phyloP scores from a whole-genome alignment of 2,797 vertebrate genomes.

The Knipowitschia caucasica region DNA sequence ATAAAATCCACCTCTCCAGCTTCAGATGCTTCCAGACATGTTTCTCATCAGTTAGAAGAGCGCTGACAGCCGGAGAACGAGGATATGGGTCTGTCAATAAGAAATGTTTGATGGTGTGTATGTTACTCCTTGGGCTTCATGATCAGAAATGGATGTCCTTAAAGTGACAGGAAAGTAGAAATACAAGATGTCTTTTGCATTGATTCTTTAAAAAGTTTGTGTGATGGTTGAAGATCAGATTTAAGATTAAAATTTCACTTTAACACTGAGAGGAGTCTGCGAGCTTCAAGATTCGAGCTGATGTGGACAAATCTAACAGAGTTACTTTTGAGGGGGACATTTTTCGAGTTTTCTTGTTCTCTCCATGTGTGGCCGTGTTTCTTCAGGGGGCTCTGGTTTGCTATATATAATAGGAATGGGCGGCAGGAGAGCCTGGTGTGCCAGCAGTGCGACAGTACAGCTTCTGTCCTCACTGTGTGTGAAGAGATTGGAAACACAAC shows the following conservation, averaged over 20 bases:
- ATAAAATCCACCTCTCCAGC: neutral
- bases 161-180: constrained; percentile 8
- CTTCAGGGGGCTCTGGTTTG: no score
- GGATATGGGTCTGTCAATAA: constrained; percentile 11
- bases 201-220: neutral
- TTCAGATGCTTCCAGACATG: neutral
- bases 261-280: neutral
- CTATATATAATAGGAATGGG: no score
- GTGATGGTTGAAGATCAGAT: constrained; percentile 3
- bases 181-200: constrained; percentile 10
- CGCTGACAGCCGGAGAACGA: constrained; percentile 4
- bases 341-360: no score
- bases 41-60: constrained; percentile 7
- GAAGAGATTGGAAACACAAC: no score
- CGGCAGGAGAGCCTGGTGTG: no score
- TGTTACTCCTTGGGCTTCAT: constrained; percentile 1
- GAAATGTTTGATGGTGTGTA: neutral
- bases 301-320: neutral
- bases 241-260: neutral
- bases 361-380: no score
- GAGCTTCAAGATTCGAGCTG: neutral
- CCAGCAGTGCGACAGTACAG: no score
- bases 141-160: constrained; percentile 14
- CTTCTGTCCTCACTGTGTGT: no score
- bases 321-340: constrained; percentile 1